Evolutionary conservation across 2,113 vertebrate genomes (phyloP).

Genomic region (Paedocypris sp.): DNA sequence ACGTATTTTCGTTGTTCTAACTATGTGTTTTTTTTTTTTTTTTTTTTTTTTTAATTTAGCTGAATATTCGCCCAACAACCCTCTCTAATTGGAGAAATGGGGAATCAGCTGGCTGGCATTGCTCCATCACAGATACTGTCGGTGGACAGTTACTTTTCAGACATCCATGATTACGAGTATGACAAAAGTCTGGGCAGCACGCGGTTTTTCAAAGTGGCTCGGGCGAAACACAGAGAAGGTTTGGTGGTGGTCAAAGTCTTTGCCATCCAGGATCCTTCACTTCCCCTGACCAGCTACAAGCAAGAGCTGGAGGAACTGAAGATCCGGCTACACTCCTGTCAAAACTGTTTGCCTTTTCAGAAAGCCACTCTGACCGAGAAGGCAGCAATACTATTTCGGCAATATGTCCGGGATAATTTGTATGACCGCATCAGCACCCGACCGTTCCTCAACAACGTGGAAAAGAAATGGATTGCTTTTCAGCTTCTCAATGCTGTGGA

Average conservation of each 20-base stretch:
- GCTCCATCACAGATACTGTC: slow-evolving; percentile 96
- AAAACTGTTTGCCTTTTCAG: slow-evolving; percentile 93
- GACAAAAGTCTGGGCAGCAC: slow-evolving; percentile 95
- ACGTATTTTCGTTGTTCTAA: no score
- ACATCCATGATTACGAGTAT: slow-evolving; percentile 92
- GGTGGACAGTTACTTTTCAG: slow-evolving; percentile 96
- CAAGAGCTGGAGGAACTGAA: slow-evolving; percentile 95
- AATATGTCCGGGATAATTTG: slow-evolving; percentile 92
- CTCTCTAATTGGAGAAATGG: slow-evolving; percentile 52
- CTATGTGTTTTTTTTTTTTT: no score
- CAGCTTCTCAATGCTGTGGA: slow-evolving; percentile 90
- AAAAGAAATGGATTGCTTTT: slow-evolving; percentile 96
- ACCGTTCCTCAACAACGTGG: slow-evolving; percentile 87
- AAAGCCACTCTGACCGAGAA: slow-evolving; percentile 83
- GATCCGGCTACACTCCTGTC: slow-evolving; percentile 81
- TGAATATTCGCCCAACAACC: not conserved
- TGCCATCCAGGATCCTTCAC: slow-evolving; percentile 91
- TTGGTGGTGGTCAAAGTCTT: slow-evolving; percentile 95
- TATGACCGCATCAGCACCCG: slow-evolving; percentile 94
- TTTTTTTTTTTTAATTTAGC: no score
- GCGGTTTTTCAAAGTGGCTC: slow-evolving; percentile 94
- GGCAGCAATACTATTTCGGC: slow-evolving; percentile 86
- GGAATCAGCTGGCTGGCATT: slow-evolving; percentile 94
- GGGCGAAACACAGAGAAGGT: slow-evolving; percentile 88
- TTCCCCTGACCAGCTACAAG: slow-evolving; percentile 88